Percentiles rank a stretch among this genome's conserved stretches.
phyloP scores from a whole-genome alignment of 2,797 vertebrate species.

The Sardinella longiceps region DNA sequence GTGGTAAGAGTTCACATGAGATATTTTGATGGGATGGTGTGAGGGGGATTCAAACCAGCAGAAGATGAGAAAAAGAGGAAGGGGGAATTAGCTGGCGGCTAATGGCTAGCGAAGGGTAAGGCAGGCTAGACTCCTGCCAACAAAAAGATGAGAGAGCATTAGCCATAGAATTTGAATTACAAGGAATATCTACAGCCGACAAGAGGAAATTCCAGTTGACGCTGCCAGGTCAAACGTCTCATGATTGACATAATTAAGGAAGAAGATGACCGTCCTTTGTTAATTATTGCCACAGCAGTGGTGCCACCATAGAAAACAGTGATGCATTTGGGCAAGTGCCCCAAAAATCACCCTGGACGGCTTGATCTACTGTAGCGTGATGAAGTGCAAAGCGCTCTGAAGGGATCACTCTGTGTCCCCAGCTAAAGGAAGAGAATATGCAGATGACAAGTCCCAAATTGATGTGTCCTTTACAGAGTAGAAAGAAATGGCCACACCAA shows the following conservation, averaged over 20 bases:
- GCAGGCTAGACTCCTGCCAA: not conserved
- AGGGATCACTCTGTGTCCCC: not conserved
- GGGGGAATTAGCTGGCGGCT: constrained; percentile 6
- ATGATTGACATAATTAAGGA: constrained; percentile 26
- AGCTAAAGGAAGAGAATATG: constrained; percentile 2
- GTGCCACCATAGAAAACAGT: not conserved
- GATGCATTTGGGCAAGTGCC: constrained; percentile 18
- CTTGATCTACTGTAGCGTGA: constrained; percentile 26
- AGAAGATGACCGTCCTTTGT: constrained; percentile 24
- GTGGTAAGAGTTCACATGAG: constrained; percentile 2
- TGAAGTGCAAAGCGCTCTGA: not conserved
- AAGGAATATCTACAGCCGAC: constrained; percentile 14
- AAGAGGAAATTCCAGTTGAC: constrained; percentile 16
- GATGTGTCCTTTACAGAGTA: not conserved
- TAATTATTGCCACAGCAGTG: constrained; percentile 20
- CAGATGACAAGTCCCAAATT: not conserved
- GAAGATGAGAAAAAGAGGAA: not conserved
- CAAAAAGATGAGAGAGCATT: not conserved
- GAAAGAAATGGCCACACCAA: not conserved
- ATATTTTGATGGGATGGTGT: not conserved
- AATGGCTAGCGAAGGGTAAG: not conserved
- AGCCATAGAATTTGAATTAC: not conserved
- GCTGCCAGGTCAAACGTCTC: constrained; percentile 23
- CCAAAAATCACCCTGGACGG: constrained; percentile 19
- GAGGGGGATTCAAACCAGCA: not conserved